Base-by-base conservation (phyloP, 1,140 invertebrate species). In the Schlechtendalia chinensis region DNA sequence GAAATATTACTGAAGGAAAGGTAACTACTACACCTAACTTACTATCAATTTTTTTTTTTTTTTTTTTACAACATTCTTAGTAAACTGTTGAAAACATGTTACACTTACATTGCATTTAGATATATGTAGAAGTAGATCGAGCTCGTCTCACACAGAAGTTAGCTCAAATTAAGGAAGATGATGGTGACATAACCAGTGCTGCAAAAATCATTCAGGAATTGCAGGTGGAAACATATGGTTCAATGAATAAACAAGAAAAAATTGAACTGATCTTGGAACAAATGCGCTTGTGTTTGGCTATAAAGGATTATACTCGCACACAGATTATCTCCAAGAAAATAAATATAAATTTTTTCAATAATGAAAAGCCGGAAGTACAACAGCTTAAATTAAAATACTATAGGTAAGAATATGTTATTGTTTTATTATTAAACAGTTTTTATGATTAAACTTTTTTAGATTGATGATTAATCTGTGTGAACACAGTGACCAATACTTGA, bases 291-390 rank as follows among this genome's bases (percentile, higher is more conserved):
- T 99, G 97, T 86, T 87, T 99, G 39, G 92, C 94, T 1, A 98
- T 96, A 84, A 93, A 98, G 85, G 98, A 99, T 87, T 99, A 95
- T 86, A 93, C 99, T 81, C 91, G 97, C 56, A 98, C 97, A 10
- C 96, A 98, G 86, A 99, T 99, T 82, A 99, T 99, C 85, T 96
- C 96, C 11, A 99, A 99, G 86, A 99, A 99, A 87, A 98, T 99
- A 81, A 98, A 93, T 85, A 93, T 93, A 0, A 98, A 97, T 85
- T 98, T 97, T 86, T 99, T 99, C 88, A 96, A 96, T 74, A 95
- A 96, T 86, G 93, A 95, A 81, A 90, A 89, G 86, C 58, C 53
- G 45, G 71, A 81, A 63, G 59, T 82, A 56, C 91, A 92, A 87
- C 89, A 91, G 83, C 86, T 98, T 29, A 98, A 98, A 88, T 88